Evolutionary conservation across 2,113 vertebrate genomes (phyloP).

Genomic region (Panurus biarmicus): DNA sequence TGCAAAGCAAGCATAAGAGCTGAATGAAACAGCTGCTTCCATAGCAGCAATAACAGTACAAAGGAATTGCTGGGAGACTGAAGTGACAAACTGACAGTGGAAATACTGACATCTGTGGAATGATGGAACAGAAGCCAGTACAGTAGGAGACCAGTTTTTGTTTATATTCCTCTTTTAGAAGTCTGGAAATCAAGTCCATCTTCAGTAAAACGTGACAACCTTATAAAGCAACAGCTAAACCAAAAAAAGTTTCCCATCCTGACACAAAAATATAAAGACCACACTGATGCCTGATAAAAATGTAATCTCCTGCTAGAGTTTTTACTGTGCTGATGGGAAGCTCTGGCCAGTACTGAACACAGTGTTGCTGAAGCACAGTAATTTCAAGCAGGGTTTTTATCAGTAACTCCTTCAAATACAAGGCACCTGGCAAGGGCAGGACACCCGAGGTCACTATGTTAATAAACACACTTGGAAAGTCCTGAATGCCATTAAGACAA

Average conservation of each 20-base stretch:
- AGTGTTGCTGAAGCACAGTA: neutral
- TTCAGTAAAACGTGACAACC: neutral
- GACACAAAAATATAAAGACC: neutral
- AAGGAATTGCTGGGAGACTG: neutral
- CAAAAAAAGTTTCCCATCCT: neutral
- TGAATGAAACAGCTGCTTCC: constrained; percentile 35
- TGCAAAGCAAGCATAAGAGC: neutral
- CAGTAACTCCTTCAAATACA: neutral
- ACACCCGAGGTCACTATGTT: neutral
- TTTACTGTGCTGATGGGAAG: neutral
- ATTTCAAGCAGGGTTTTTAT: neutral
- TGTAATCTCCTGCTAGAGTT: fast-evolving
- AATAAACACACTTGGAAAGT: neutral
- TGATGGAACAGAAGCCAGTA: neutral
- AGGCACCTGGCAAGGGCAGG: neutral
- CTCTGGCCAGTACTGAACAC: neutral
- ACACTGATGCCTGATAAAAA: neutral
- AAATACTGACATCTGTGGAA: neutral
- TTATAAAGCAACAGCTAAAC: neutral
- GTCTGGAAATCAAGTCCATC: neutral
- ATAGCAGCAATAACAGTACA: neutral
- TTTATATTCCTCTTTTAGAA: neutral
- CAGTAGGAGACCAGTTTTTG: neutral
- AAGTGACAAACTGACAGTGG: neutral
- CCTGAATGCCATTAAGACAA: neutral